Base-by-base conservation (phyloP, 2,888 invertebrate genomes). In the Ametastegia equiseti region DNA sequence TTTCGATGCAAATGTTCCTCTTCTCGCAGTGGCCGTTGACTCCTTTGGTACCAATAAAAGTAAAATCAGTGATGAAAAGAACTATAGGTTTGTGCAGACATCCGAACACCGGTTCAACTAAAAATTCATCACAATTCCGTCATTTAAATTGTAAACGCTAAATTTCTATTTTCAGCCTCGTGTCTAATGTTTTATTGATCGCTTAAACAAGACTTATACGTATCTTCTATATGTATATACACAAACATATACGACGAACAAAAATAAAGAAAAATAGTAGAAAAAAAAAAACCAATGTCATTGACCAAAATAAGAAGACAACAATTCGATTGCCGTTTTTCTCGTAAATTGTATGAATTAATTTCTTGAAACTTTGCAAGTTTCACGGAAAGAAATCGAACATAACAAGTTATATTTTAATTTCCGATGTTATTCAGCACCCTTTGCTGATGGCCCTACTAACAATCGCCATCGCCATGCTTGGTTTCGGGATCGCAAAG, bases 371-470 rank as follows among this genome's bases (percentile, higher is more conserved):
- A 63, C 33, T 42, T 15, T 27, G 27, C 5, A 39, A 39, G n/a
- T 67, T 15, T 50, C 19, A 0, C 7, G 50, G 7, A n/a, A n/a
- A 23, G 9, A 54, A 54, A 19, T 54, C 1, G 19, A 54, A 19
- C 3, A 7, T 67, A 13, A 27, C 13, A 54, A 75, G 54, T 75
- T 33, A 54, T n/a, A n/a, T 13, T 39, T 13, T 60, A 6, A n/a
- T 63, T 33, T 78, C 42, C 1, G 30, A 78, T 50, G 27, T 78
- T 27, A 42, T 93, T 82, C 92, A 96, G 95, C 94, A 96, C 93
- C 96, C 96, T 73, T 90, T 96, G 77, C 92, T 95, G 82, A 96
- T 96, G 95, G 94, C 95, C 63, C 92, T 95, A 82, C 93, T 96
- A 86, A 94, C 96, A 73, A 94, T 96, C 82, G 93, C 94, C 13